phyloP scores from a whole-genome alignment of 1,140 invertebrate genomes.

The Magallana angulata region DNA sequence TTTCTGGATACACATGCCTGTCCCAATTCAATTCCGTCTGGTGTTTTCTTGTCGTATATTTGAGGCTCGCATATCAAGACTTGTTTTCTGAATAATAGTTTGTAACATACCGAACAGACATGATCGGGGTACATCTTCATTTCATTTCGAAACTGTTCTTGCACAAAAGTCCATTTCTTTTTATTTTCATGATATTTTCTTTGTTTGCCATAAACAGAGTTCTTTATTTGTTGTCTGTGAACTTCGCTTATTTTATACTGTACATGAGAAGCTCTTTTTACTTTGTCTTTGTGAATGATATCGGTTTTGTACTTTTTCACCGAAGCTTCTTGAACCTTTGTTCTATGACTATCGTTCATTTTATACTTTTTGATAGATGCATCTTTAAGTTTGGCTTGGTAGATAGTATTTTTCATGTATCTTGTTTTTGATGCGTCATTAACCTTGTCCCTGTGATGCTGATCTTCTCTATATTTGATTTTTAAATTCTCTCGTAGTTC shows the following conservation, averaged over 20 bases:
- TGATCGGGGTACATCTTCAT: constrained; percentile 36
- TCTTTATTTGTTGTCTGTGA: neutral
- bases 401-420: no score
- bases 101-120: constrained; percentile 43
- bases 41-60: neutral
- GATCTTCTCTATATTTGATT: neutral
- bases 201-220: neutral
- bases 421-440: neutral
- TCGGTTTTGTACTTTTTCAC: neutral
- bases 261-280: neutral
- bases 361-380: neutral
- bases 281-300: neutral
- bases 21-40: neutral
- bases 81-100: constrained; percentile 46
- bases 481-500: neutral
- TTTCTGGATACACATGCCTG: neutral
- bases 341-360: no score
- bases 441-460: neutral
- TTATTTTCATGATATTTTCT: neutral
- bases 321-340: no score
- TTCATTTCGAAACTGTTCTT: neutral
- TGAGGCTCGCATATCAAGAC: constrained; percentile 33
- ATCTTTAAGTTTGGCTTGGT: neutral
- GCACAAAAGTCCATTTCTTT: neutral
- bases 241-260: neutral